Base-by-base conservation (phyloP, 2,888 invertebrate species). In the Auanema sp. region DNA sequence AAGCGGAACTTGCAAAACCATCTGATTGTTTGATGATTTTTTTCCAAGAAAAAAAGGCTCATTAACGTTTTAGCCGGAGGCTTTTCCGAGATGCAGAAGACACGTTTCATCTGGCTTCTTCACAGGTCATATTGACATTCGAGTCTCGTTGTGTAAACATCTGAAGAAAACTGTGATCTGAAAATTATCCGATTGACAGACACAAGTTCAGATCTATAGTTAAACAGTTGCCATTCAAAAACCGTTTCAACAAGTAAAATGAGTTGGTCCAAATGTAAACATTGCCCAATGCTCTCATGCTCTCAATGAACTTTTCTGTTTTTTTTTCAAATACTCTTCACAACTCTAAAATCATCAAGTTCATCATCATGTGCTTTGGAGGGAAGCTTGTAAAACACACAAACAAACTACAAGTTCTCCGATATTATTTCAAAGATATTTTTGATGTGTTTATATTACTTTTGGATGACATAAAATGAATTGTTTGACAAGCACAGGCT, bases 1-100 rank as follows among this genome's bases (percentile, higher is more conserved):
- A 47, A 21, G 47, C 21, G 21, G 47, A 47, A 47, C 16, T 47
- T 47, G 47, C 47, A 47, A 47, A n/a, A 47, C 16, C 21, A 47
- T 47, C 21, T 47, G 47, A 47, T 21, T 18, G 16, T 21, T 21
- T 21, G 47, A 47, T 47, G 21, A 47, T 47, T 47, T 47, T 47
- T 18, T 21, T 18, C 10, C 6, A 16, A 47, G 47, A 47, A 47
- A 21, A 21, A 10, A 47, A 47, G 47, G 47, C 47, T 47, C 16
- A 21, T 21, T 47, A 5, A 10, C 47, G 47, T 47, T 47, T 47
- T 47, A 47, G 33, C 33, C 33, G 33, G 33, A 33, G 33, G 33
- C 33, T 33, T 33, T 33, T 33, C 33, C 33, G 33, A 33, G 33
- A 33, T 33, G 33, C 33, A 33, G 33, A 33, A 33, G 33, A 33